A percentile compares a stretch with the other conserved stretches of the same genome.
Evolutionary conservation across 2,888 invertebrate species (phyloP).

Genomic region (Dolomedes plantarius): DNA sequence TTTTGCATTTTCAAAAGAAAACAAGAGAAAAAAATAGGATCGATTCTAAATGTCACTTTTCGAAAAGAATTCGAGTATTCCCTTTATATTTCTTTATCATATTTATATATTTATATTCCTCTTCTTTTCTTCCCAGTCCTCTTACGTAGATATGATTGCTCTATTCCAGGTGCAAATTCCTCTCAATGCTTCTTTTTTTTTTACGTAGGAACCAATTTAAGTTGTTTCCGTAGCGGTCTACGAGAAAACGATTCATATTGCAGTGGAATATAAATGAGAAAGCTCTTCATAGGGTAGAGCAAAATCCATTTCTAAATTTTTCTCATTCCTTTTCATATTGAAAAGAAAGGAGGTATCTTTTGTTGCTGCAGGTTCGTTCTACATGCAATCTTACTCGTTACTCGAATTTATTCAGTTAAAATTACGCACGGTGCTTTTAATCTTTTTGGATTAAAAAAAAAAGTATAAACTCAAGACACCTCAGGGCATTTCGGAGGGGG

Average conservation of each 20-base stretch:
- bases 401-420: neutral
- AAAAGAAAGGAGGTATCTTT: neutral
- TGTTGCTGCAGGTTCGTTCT: neutral
- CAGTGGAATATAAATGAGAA: constrained; percentile 53
- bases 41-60: constrained; percentile 51
- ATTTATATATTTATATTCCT: constrained; percentile 3
- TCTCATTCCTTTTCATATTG: constrained; percentile 20
- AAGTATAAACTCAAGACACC: no score
- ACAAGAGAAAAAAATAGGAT: constrained; percentile 28
- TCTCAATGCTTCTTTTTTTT: neutral
- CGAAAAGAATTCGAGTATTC: constrained; percentile 32
- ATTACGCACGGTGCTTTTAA: neutral
- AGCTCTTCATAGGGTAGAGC: neutral
- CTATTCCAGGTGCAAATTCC: constrained; percentile 45
- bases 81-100: constrained; percentile 13
- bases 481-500: no score
- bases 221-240: constrained; percentile 25
- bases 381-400: neutral
- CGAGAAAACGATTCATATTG: constrained; percentile 11
- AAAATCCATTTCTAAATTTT: neutral
- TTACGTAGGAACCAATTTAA: constrained; percentile 37
- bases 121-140: constrained; percentile 12
- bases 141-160: constrained; percentile 44
- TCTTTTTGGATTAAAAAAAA: no score
- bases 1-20: neutral